Conservation (phyloP, 1,140 invertebrate species). For the Drosophila malerkotliana region DNA sequence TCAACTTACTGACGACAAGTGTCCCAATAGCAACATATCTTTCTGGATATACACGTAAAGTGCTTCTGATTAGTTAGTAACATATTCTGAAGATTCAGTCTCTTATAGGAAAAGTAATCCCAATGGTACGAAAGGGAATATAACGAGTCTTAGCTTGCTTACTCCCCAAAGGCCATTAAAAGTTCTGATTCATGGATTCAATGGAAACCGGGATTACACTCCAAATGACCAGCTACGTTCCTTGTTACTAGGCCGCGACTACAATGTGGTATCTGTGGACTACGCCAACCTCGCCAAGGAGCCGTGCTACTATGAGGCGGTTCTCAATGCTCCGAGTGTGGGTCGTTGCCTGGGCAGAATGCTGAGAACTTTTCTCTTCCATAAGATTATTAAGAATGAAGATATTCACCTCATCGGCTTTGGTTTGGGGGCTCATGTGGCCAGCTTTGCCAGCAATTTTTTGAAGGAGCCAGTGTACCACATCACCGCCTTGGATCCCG, state of each 20-base stretch:
- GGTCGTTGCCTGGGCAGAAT: slow-evolving; percentile 24
- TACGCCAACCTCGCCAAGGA: slow-evolving; percentile 6
- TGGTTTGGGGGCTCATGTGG: slow-evolving; percentile 47
- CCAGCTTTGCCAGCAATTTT: background rate
- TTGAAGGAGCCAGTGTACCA: background rate
- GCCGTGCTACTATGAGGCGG: slow-evolving; percentile 40
- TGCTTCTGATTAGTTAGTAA: background rate
- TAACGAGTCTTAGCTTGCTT: background rate
- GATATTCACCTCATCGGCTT: slow-evolving; percentile 42
- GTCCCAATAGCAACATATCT: slow-evolving; percentile 45
- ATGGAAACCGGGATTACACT: background rate
- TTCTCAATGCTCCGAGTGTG: slow-evolving; percentile 15
- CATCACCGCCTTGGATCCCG: slow-evolving; percentile 46
- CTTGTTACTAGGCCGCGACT: background rate
- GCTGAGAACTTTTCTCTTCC: background rate
- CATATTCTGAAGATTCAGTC: background rate
- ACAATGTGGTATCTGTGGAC: slow-evolving; percentile 25
- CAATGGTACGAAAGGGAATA: background rate
- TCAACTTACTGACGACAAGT: background rate
- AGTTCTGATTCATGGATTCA: slow-evolving; percentile 40
- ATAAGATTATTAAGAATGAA: background rate
- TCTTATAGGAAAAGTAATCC: background rate
- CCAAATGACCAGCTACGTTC: slow-evolving; percentile 26
- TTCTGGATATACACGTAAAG: slow-evolving; percentile 41
- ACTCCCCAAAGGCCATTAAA: slow-evolving; percentile 3